phyloP scores from a whole-genome alignment of 2,113 vertebrate species.

The Callochromis pleurospilus region DNA sequence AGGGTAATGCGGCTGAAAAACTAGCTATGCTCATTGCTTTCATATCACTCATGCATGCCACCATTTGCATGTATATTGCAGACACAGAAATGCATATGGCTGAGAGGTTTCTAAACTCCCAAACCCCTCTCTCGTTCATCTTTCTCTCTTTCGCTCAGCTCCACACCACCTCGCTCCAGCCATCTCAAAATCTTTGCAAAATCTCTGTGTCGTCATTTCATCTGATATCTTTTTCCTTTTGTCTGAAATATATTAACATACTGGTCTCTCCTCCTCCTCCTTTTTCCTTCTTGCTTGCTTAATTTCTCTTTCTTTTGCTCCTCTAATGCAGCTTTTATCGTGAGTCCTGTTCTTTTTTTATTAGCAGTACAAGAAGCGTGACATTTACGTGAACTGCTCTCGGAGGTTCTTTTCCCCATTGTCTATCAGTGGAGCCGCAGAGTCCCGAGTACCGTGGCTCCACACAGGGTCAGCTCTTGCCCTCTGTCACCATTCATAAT shows the following conservation, averaged over 20 bases:
- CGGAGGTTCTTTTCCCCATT: constrained; percentile 32
- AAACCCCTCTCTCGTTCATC: not conserved
- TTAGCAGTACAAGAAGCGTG: constrained; percentile 40
- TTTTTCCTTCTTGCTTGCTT: not conserved
- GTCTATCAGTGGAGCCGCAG: constrained; percentile 33
- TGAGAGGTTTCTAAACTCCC: constrained; percentile 43
- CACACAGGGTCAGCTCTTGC: constrained; percentile 43
- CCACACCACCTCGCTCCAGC: constrained; percentile 19
- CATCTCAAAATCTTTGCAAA: constrained; percentile 34
- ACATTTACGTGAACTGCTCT: constrained; percentile 45
- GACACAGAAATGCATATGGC: constrained; percentile 46
- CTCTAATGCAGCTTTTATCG: constrained; percentile 30
- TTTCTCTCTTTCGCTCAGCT: not conserved
- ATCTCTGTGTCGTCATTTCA: constrained; percentile 25
- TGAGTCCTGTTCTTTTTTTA: constrained; percentile 23
- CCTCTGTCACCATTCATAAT: constrained; percentile 60
- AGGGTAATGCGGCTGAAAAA: constrained; percentile 28
- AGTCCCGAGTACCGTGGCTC: constrained; percentile 13
- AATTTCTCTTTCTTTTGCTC: constrained; percentile 35
- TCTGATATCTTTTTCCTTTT: constrained; percentile 28
- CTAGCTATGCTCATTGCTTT: constrained; percentile 32
- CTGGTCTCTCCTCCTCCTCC: not conserved
- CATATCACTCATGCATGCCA: constrained; percentile 30
- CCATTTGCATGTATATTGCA: constrained; percentile 66
- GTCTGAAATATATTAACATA: constrained; percentile 42